Conservation (phyloP, 1,140 invertebrate species). For the Mesaphorura yosii region DNA sequence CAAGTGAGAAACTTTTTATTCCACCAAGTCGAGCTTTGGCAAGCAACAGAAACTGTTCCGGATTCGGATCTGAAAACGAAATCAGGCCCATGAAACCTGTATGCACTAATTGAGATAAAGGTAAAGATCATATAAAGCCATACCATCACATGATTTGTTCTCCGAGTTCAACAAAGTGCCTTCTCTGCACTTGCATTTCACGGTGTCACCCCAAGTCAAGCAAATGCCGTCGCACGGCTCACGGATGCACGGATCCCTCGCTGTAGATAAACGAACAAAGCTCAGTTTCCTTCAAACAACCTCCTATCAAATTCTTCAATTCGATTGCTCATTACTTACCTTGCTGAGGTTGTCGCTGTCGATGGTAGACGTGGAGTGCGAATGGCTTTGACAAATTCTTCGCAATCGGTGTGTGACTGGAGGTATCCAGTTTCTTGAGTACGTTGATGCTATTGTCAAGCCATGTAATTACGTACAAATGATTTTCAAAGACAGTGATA, state of each 20-base stretch:
- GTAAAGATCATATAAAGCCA: neutral
- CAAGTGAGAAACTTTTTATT: constrained; percentile 48
- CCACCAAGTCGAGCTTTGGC: constrained; percentile 48
- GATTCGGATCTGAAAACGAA: constrained; percentile 17
- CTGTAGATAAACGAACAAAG: too few relatives aligned
- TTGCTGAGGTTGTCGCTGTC: constrained; percentile 52
- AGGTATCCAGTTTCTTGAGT: constrained; percentile 45
- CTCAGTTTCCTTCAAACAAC: too few relatives aligned
- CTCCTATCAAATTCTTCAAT: too few relatives aligned
- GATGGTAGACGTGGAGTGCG: constrained; percentile 56
- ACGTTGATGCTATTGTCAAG: constrained; percentile 47
- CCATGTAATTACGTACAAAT: constrained; percentile 55
- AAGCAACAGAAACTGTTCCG: constrained; percentile 47
- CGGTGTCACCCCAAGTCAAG: neutral
- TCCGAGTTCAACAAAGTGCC: constrained; percentile 1
- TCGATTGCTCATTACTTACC: neutral
- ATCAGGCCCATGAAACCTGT: too few relatives aligned
- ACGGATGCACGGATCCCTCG: too few relatives aligned
- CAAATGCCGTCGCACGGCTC: too few relatives aligned
- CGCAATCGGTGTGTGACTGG: constrained; percentile 36
- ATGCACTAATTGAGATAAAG: neutral
- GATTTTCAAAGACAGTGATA: constrained; percentile 56
- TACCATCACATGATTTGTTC: constrained; percentile 1
- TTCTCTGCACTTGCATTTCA: neutral
- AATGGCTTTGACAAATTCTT: constrained; percentile 45